phyloP scores from a whole-genome alignment of 2,888 invertebrate genomes.

The Bedellia somnulentella region DNA sequence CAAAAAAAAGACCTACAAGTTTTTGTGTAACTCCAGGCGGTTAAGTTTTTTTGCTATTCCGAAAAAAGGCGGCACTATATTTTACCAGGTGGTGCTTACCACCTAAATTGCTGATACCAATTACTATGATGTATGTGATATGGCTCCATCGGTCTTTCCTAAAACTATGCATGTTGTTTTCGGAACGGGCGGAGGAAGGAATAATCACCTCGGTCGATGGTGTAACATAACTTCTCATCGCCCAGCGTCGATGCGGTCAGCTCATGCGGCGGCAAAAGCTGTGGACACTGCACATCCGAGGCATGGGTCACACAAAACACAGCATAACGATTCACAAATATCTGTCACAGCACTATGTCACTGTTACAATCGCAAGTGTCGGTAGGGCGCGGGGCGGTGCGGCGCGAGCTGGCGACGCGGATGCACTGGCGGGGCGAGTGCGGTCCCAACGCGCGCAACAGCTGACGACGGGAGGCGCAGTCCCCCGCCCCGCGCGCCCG shows the following conservation, averaged over 20 bases:
- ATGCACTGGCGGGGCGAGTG: slow-evolving; percentile 20
- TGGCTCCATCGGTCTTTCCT: slow-evolving; percentile 19
- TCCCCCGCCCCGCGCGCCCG: slow-evolving; percentile 20
- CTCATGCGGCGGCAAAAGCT: slow-evolving; percentile 22
- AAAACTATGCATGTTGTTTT: slow-evolving; percentile 35
- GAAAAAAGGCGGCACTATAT: slow-evolving; percentile 4
- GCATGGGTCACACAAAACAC: slow-evolving; percentile 29
- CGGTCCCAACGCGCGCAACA: slow-evolving; percentile 56
- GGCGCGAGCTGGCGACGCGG: no score
- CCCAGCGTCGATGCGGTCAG: slow-evolving; percentile 39
- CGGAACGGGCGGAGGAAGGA: no score
- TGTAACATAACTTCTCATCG: slow-evolving; percentile 55
- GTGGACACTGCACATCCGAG: slow-evolving; percentile 36
- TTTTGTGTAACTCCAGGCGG: slow-evolving; percentile 17
- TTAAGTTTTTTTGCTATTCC: slow-evolving; percentile 6
- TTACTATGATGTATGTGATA: no score
- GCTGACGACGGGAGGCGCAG: slow-evolving; percentile 59
- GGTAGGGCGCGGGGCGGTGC: slow-evolving; percentile 19
- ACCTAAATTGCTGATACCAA: no score
- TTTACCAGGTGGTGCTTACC: no score
- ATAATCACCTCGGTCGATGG: slow-evolving; percentile 59
- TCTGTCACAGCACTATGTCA: slow-evolving; percentile 29
- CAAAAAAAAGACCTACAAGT: slow-evolving; percentile 22
- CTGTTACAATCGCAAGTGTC: slow-evolving; percentile 14
- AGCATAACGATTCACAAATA: slow-evolving; percentile 17